phyloP scores from a whole-genome alignment of 2,113 vertebrate species.

The Phoxinus phoxinus region DNA sequence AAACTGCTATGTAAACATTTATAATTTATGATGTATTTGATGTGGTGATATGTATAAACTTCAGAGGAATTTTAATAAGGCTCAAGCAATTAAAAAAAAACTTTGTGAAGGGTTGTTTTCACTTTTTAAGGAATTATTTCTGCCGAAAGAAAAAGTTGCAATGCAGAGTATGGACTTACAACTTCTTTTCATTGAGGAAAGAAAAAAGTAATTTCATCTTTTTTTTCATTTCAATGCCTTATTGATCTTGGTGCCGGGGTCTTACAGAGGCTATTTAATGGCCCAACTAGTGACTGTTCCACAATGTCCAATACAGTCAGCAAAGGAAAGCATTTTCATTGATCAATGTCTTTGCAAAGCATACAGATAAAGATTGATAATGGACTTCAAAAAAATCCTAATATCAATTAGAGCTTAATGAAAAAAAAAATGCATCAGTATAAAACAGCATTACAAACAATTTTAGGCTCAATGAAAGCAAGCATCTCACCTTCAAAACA shows the following conservation, averaged over 20 bases:
- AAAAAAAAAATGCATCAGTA: slow-evolving; percentile 57
- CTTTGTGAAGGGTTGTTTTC: slow-evolving; percentile 72
- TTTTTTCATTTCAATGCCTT: slow-evolving; percentile 72
- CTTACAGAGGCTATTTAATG: slow-evolving; percentile 73
- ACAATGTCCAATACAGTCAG: slow-evolving; percentile 75
- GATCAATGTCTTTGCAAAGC: slow-evolving; percentile 74
- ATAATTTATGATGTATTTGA: slow-evolving; percentile 84
- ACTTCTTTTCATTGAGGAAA: neutral
- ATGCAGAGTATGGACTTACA: slow-evolving; percentile 50
- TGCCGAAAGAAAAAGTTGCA: slow-evolving; percentile 62
- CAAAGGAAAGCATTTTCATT: slow-evolving; percentile 79
- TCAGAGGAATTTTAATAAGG: slow-evolving; percentile 83
- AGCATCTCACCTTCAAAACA: slow-evolving; percentile 23
- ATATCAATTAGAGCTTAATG: slow-evolving; percentile 75
- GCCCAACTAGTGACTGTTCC: slow-evolving; percentile 62
- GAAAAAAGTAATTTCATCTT: slow-evolving; percentile 72
- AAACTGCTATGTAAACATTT: slow-evolving; percentile 80
- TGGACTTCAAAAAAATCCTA: slow-evolving; percentile 75
- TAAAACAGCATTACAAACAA: slow-evolving; percentile 62
- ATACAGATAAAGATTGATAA: slow-evolving; percentile 80
- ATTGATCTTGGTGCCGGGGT: slow-evolving; percentile 73
- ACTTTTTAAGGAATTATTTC: slow-evolving; percentile 52
- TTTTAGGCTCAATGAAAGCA: slow-evolving; percentile 61
- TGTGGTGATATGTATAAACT: slow-evolving; percentile 82
- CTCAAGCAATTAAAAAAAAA: slow-evolving; percentile 66